A percentile compares a stretch with the other conserved stretches of the same genome.
Evolutionary conservation across 2,113 vertebrate species (phyloP).

Genomic region (Bungarus multicinctus): DNA sequence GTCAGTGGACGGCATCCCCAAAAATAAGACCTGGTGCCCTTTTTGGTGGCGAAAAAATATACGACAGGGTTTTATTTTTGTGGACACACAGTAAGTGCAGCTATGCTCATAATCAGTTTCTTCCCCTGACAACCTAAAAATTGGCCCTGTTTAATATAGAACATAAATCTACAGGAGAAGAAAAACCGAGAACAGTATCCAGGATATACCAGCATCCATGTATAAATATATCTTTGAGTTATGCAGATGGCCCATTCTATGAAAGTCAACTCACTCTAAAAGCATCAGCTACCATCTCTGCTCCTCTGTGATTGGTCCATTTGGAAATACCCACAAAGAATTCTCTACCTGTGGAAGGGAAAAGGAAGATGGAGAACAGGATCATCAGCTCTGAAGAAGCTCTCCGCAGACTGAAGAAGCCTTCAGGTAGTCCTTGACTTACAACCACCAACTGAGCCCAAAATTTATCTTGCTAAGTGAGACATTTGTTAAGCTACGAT

Average conservation of each 20-base stretch:
- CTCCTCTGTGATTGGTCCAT: slow-evolving; percentile 86
- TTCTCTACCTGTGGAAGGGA: slow-evolving; percentile 74
- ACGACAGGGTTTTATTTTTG: too few species aligned
- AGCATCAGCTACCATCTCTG: slow-evolving; percentile 84
- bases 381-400: background rate
- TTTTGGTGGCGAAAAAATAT: too few species aligned
- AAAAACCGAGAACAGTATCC: background rate
- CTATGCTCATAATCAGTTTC: too few species aligned
- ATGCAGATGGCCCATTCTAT: too few species aligned
- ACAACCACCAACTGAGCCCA: too few species aligned
- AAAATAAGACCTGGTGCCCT: too few species aligned
- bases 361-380: background rate
- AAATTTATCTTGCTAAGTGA: too few species aligned
- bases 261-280: slow-evolving; percentile 74
- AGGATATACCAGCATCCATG: background rate
- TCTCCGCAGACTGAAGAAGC: background rate
- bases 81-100: too few species aligned
- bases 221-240: background rate
- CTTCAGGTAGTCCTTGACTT: too few species aligned
- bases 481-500: background rate
- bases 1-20: too few species aligned
- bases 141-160: background rate
- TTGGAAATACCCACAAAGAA: slow-evolving; percentile 91
- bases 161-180: background rate
- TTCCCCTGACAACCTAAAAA: too few species aligned